Conservation (phyloP, 2,797 vertebrate genomes). For the Falco rusticolus region DNA sequence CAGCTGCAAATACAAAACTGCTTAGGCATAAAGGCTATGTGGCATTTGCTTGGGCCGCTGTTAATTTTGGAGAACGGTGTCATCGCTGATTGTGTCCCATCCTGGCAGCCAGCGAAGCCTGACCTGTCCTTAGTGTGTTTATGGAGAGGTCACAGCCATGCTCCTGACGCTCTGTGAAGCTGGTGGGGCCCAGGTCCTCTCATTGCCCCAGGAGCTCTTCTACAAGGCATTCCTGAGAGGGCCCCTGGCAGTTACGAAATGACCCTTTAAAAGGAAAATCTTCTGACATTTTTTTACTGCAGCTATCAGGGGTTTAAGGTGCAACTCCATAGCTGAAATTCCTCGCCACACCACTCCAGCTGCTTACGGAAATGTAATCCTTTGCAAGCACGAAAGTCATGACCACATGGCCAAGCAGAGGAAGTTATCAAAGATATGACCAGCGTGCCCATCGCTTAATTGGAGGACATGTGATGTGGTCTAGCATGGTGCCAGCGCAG, state of each 20-base stretch:
- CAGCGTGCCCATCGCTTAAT: not conserved
- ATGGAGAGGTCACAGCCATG: rapidly evolving
- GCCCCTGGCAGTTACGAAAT: not conserved
- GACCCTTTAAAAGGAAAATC: not conserved
- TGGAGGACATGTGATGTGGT: not conserved
- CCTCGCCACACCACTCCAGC: rapidly evolving
- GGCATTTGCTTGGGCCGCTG: not conserved
- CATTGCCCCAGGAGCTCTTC: not conserved
- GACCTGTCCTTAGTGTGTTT: not conserved
- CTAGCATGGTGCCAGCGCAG: not conserved
- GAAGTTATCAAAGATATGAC: not conserved
- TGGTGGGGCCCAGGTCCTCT: not conserved
- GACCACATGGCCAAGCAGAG: not conserved
- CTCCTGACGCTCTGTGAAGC: not conserved
- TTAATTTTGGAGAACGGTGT: not conserved
- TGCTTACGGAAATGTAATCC: not conserved
- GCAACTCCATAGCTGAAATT: not conserved
- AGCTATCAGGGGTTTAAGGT: not conserved
- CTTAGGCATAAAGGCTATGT: rapidly evolving
- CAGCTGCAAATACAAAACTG: rapidly evolving
- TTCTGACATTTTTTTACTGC: not conserved
- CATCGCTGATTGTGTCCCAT: not conserved
- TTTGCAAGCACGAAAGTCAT: not conserved
- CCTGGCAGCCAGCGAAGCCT: not conserved
- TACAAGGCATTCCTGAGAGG: not conserved